Base-by-base conservation (phyloP, 2,888 invertebrate species). In the Orthonevra nobilis region DNA sequence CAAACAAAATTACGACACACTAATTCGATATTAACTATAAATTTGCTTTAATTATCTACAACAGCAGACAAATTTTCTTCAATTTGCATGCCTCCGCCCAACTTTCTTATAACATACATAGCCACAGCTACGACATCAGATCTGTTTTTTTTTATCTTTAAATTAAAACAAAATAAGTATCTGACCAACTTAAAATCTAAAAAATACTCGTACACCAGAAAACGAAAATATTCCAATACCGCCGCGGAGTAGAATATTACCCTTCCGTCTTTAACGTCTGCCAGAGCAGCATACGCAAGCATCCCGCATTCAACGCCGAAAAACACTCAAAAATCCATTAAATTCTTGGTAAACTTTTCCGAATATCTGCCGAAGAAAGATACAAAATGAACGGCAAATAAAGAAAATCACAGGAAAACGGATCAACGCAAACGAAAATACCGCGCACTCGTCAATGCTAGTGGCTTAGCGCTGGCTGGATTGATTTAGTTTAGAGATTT, bases 261-360 rank as follows among this genome's bases (percentile, higher is more conserved):
- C n/a, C n/a, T n/a, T n/a, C n/a, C n/a, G n/a, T n/a, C n/a, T n/a
- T n/a, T n/a, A n/a, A n/a, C n/a, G n/a, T n/a, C n/a, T n/a, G n/a
- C n/a, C n/a, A n/a, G n/a, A n/a, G n/a, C n/a, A n/a, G n/a, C n/a
- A n/a, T n/a, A n/a, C n/a, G n/a, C n/a, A n/a, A n/a, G n/a, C n/a
- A n/a, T n/a, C n/a, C n/a, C n/a, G n/a, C n/a, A n/a, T n/a, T n/a
- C n/a, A n/a, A n/a, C n/a, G n/a, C n/a, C n/a, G 44, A 69, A 52
- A 66, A 70, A 77, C 77, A 77, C 77, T 77, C 70, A 69, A 70
- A 77, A 77, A 77, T 77, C 75, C 75, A 75, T 75, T 75, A 75
- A 70, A 63, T 75, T 70, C 56, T 70, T 70, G 36, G 63, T 69
- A 70, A 75, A 75, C 70, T 75, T 75, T 23, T 63, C 52, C 50